Evolutionary conservation across 2,888 invertebrate genomes (phyloP), one percentile per base, ranked within the genome.

Genomic region (Epirrhoe alternata): DNA sequence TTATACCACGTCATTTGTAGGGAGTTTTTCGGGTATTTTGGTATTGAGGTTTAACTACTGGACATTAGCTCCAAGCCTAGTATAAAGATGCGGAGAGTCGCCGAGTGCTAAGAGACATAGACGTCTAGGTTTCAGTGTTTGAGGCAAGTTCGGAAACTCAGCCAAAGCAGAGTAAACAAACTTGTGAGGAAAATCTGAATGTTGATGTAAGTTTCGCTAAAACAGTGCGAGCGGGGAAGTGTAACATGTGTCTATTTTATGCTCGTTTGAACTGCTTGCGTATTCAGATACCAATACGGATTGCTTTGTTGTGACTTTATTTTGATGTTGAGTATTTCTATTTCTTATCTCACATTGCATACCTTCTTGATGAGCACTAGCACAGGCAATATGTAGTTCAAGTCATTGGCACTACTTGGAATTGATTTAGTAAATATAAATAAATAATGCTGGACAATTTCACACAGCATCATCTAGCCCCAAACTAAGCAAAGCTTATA

Each of bases 111-210:
- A 54, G 59, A 62, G 47, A 58, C 54, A 50, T 50, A 59, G 58
- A 51, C 55, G 54, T 59, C 63, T 67, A 51, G 59, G 55, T 67
- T 63, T 55, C 66, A 67, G 47, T 51, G 66, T 63, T 66, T 59
- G 59, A 55, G 35, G 63, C 35, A 56, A 67, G 35, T 67, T 67
- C 17, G 59, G 35, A 62, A 67, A 60, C 66, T 66, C 63, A 63
- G 55, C 60, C 63, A 24, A 60, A 60, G 60, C 59, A 51, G 33
- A 50, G 59, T 63, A 63, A 67, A 56, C 63, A 63, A 67, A 63
- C 63, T 67, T 63, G 67, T 45, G 58, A 33, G 54, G 56, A 52
- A 67, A 61, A 68, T 61, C 54, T 61, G 57, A 61, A 64, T 64
- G 57, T 61, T 57, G 52, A 57, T 64, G 30, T 35, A 58, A 61